A percentile compares a stretch with the other conserved stretches of the same genome.
These are phyloP conservation scores for Delichon dasypus DNA, from an alignment of 2,797 vertebrate genomes.

Conservation along the genomic window DNA sequence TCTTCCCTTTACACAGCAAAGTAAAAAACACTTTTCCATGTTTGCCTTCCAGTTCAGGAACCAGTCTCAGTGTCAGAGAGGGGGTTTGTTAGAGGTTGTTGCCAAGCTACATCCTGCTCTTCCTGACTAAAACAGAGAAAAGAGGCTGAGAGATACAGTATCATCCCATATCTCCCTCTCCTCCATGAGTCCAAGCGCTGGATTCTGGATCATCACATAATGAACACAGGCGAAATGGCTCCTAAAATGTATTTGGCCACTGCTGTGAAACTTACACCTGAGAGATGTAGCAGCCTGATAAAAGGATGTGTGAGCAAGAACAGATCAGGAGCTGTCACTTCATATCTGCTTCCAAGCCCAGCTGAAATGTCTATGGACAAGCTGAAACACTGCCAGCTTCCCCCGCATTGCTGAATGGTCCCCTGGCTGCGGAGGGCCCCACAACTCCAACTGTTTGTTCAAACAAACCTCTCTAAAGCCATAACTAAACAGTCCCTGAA, in stretches of 20 bases:
- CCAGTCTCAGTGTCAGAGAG: neutral
- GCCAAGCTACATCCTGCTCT: neutral
- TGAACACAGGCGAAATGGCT: neutral
- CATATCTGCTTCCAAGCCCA: neutral
- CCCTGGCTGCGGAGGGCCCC: neutral
- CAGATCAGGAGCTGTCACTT: neutral
- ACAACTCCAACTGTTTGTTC: neutral
- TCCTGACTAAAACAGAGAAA: neutral
- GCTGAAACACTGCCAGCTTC: neutral
- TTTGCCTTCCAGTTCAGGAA: neutral
- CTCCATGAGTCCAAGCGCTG: neutral
- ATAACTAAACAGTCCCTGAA: constrained; percentile 4
- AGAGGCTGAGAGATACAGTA: neutral
- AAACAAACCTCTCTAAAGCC: neutral
- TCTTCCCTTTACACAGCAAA: neutral
- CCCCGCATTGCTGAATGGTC: neutral
- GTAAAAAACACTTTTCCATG: neutral
- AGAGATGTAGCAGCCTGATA: neutral
- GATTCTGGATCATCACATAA: neutral
- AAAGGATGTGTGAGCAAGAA: neutral
- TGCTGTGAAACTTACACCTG: neutral
- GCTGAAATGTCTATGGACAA: neutral
- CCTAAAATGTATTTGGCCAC: neutral
- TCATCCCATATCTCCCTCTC: neutral
- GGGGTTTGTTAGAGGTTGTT: neutral